Conservation (phyloP, 2,797 vertebrate genomes). For the Syngnathus rostellatus region DNA sequence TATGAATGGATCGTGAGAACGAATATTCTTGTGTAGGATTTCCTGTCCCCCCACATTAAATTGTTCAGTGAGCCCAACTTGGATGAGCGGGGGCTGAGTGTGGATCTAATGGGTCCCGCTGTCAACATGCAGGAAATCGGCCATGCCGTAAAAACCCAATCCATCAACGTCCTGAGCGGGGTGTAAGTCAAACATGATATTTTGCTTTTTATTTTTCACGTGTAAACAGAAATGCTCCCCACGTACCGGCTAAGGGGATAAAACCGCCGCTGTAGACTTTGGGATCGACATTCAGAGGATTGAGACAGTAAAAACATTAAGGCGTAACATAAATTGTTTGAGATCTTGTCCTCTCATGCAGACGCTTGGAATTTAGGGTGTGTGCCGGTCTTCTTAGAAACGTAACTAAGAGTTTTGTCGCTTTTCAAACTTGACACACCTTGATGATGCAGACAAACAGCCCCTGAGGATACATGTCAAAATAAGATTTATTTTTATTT, state of each 20-base stretch:
- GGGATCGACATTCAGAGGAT: background rate
- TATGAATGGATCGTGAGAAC: background rate
- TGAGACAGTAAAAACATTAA: background rate
- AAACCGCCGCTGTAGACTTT: background rate
- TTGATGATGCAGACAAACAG: conserved; percentile 2
- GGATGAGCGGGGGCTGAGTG: conserved; percentile 67
- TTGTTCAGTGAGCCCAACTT: conserved; percentile 82
- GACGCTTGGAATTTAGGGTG: conserved; percentile 9
- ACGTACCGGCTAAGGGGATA: too few relatives aligned
- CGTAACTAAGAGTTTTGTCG: conserved; percentile 17
- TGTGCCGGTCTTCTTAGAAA: conserved; percentile 18
- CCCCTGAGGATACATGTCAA: conserved; percentile 11
- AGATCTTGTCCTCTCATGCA: background rate
- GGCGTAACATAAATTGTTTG: background rate
- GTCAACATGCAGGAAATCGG: conserved; percentile 75
- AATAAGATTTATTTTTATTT: background rate
- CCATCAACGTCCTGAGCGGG: conserved; percentile 77
- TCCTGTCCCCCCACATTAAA: conserved; percentile 78
- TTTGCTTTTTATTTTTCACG: too few relatives aligned
- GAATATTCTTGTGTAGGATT: conserved; percentile 64
- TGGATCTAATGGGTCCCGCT: conserved; percentile 79
- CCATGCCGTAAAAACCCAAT: conserved; percentile 80
- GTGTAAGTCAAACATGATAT: conserved; percentile 74
- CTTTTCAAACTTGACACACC: conserved; percentile 8
- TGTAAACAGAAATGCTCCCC: background rate